These are phyloP conservation scores for Vulpes lagopus DNA, from an alignment of 2,113 vertebrate species.

Conservation along the genomic window DNA sequence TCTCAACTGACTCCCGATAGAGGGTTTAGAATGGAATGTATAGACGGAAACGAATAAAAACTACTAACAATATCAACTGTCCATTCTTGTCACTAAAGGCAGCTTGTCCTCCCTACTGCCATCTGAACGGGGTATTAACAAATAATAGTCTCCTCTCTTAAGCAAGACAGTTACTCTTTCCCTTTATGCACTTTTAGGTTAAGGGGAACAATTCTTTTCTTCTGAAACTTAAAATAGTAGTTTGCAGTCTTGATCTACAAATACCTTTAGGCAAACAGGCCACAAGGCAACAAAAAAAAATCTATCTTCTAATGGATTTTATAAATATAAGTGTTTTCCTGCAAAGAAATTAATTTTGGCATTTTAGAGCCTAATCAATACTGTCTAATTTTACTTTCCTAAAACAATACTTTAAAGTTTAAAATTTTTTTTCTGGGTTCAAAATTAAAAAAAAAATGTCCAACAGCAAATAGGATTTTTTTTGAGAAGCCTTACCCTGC, in stretches of 20 bases:
- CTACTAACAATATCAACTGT: background rate
- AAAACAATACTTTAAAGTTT: background rate
- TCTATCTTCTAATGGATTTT: conserved; percentile 41
- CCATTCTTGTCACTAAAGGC: background rate
- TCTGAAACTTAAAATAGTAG: background rate
- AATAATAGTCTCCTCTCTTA: background rate
- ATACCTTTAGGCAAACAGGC: background rate
- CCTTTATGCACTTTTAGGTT: background rate
- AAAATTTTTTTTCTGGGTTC: background rate
- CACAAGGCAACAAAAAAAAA: background rate
- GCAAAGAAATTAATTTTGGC: background rate
- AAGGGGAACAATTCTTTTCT: conserved; percentile 20
- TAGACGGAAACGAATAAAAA: background rate
- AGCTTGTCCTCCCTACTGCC: too few relatives aligned
- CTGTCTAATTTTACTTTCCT: conserved; percentile 22
- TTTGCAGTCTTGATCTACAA: background rate
- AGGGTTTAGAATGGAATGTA: background rate
- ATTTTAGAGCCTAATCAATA: background rate
- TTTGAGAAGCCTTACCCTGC: conserved; percentile 20
- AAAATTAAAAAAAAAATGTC: background rate
- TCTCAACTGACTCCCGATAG: background rate
- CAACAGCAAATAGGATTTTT: conserved; percentile 36
- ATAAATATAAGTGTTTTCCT: conserved; percentile 9
- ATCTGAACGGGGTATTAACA: background rate
- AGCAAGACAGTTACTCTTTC: background rate